A percentile compares a stretch with the other conserved stretches of the same genome.
These are phyloP conservation scores for Idaea aversata DNA, from an alignment of 2,888 invertebrate species.

Conservation along the genomic window DNA sequence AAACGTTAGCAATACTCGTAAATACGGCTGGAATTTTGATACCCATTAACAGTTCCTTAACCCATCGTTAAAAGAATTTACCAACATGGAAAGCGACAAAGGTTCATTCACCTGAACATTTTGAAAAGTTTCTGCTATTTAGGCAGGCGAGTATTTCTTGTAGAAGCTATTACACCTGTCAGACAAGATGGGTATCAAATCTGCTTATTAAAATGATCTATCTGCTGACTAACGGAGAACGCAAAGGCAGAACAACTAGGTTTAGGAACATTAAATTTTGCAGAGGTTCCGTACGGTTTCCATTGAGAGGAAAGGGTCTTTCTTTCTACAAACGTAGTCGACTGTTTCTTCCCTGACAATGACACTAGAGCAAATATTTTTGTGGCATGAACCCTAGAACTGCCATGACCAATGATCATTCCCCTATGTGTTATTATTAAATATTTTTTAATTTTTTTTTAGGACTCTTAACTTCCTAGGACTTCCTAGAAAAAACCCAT, in stretches of 20 bases:
- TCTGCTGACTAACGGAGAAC: not conserved
- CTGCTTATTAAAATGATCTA: not conserved
- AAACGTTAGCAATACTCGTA: not conserved
- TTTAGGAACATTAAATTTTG: not conserved
- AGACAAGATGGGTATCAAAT: not conserved
- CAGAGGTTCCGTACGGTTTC: not conserved
- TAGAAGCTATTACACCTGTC: not conserved
- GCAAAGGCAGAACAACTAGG: not conserved
- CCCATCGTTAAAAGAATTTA: constrained; percentile 11
- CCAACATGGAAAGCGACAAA: constrained; percentile 2
- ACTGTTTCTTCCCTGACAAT: no score
- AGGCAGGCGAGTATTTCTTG: not conserved
- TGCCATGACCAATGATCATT: no score
- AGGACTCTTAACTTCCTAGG: no score
- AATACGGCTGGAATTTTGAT: constrained; percentile 17
- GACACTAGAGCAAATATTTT: no score
- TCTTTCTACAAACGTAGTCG: no score
- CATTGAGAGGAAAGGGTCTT: no score
- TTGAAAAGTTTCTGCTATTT: not conserved
- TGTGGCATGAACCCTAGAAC: no score
- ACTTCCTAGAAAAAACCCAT: no score
- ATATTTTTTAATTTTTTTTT: no score
- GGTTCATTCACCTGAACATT: constrained; percentile 27
- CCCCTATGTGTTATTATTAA: no score
- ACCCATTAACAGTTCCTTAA: constrained; percentile 28